phyloP scores from a whole-genome alignment of 2,888 invertebrate genomes.

The Chrysolina americana region DNA sequence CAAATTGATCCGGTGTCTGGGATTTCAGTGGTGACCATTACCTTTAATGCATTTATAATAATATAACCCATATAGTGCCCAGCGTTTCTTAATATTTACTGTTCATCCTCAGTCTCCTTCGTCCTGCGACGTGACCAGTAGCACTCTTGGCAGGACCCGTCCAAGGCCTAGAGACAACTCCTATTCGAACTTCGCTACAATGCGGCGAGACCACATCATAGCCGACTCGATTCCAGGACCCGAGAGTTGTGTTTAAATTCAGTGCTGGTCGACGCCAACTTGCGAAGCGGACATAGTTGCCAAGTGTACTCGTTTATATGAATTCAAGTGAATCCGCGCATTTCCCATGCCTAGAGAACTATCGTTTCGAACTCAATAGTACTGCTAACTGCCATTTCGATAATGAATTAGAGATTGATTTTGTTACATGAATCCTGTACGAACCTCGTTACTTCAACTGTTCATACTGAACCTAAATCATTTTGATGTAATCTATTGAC shows the following conservation, averaged over 20 bases:
- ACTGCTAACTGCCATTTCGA: neutral
- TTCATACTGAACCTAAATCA: too few species aligned
- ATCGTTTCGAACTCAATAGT: neutral
- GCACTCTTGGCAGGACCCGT: conserved; percentile 63
- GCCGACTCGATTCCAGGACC: conserved; percentile 90
- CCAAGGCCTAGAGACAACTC: conserved; percentile 57
- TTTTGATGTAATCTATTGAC: too few species aligned
- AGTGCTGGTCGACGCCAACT: neutral
- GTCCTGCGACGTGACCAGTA: conserved; percentile 47
- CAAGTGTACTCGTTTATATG: conserved; percentile 7
- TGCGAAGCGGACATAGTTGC: conserved; percentile 7
- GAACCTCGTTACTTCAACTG: too few species aligned
- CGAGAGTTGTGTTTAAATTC: conserved; percentile 86
- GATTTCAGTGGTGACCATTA: too few species aligned
- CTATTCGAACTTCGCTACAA: conserved; percentile 71
- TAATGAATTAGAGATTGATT: neutral
- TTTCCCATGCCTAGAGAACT: neutral
- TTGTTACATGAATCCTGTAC: too few species aligned
- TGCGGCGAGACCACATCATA: conserved; percentile 83
- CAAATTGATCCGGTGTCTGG: too few species aligned
- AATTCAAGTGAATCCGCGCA: conserved; percentile 2
- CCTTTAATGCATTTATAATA: too few species aligned
- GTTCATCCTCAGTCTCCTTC: conserved; percentile 27
- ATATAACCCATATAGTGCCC: too few species aligned
- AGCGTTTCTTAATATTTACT: neutral